Base-by-base conservation (phyloP, 2,888 invertebrate genomes). In the Dryomyza anilis region DNA sequence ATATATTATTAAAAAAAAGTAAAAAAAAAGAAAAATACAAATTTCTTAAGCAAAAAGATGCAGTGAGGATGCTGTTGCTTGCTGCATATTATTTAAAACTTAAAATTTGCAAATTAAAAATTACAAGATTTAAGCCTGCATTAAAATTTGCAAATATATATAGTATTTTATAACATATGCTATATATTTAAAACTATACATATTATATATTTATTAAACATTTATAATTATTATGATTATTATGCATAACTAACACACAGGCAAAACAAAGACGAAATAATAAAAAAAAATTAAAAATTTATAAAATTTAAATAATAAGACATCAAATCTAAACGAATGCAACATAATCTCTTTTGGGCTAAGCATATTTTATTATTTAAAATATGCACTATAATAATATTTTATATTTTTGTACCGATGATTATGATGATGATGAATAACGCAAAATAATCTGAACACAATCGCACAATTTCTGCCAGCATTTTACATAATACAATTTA, bases 401-500 rank as follows among this genome's bases (percentile, higher is more conserved):
- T 62, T 29, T 29, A 43, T 43, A 43, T 36, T n/a, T n/a, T n/a
- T n/a, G n/a, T n/a, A n/a, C n/a, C n/a, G n/a, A n/a, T n/a, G n/a
- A n/a, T n/a, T n/a, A n/a, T n/a, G n/a, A 36, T 62, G 6, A 57
- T 29, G n/a, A 45, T 14, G 29, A 25, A 59, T 25, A 45, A 33
- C 56, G 16, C 39, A 39, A 63, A 57, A 63, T 63, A 65, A 57
- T 63, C 68, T n/a, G n/a, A n/a, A n/a, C n/a, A n/a, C n/a, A n/a
- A n/a, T 69, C 66, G 69, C 70, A 69, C 68, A 69, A 70, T 33
- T 50, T 36, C 8, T 46, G 29, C 55, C 65, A 64, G 67, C 58
- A 55, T 66, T 64, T 61, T 64, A 65, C 68, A 67, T 71, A 68
- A n/a, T n/a, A n/a, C n/a, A n/a, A n/a, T n/a, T n/a, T n/a, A n/a